These are phyloP conservation scores for Paguma larvata DNA, from an alignment of 2,797 vertebrate genomes.

Conservation along the genomic window DNA sequence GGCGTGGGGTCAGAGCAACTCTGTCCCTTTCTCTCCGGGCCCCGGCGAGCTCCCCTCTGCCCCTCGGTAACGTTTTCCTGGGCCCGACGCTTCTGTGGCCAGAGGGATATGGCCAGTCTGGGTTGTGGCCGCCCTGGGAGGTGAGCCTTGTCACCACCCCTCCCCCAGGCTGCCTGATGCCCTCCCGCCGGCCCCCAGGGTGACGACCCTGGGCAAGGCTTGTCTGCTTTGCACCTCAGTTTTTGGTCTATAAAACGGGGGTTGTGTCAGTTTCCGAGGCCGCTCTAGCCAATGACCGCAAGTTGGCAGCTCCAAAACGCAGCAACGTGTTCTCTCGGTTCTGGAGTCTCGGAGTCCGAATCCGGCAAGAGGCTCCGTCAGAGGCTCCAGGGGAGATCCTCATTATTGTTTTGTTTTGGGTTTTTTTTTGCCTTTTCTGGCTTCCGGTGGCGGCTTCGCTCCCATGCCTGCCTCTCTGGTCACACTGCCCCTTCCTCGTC, in stretches of 20 bases:
- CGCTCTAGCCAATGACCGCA: not conserved
- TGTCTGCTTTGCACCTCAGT: not conserved
- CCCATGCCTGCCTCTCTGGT: accelerated
- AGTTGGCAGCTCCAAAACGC: not conserved
- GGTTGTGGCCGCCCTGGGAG: not conserved
- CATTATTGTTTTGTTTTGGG: too few relatives aligned
- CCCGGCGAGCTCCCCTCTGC: not conserved
- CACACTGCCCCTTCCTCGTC: accelerated
- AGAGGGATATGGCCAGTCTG: not conserved
- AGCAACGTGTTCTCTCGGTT: not conserved
- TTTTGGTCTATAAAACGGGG: not conserved
- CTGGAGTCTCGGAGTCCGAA: not conserved
- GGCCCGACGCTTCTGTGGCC: not conserved
- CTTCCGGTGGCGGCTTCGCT: accelerated
- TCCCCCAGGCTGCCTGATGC: accelerated
- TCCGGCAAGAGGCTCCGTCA: not conserved
- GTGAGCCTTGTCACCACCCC: not conserved
- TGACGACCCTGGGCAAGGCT: not conserved
- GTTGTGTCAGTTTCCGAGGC: not conserved
- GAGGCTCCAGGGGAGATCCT: not conserved
- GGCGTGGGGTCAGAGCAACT: too few relatives aligned
- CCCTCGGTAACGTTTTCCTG: not conserved
- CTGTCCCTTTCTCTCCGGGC: not conserved
- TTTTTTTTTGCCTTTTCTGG: not conserved
- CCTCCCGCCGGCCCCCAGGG: too few relatives aligned